Percentiles rank a stretch among this genome's conserved stretches.
phyloP scores from a whole-genome alignment of 2,113 vertebrate species.

The Marmota monax region DNA sequence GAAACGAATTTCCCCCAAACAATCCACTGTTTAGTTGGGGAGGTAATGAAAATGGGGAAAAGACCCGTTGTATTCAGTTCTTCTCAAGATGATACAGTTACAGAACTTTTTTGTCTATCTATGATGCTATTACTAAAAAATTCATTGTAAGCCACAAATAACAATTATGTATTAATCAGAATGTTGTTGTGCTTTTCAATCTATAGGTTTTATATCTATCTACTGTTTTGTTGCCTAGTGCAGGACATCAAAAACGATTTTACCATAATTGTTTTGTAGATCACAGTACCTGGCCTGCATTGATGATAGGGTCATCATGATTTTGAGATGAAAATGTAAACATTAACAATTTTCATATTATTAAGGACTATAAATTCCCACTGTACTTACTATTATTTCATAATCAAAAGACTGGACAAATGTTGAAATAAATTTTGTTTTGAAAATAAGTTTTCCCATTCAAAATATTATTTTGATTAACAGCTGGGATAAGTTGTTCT shows the following conservation, averaged over 20 bases:
- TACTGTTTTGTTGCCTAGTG: not conserved
- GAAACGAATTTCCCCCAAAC: not conserved
- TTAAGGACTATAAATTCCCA: not conserved
- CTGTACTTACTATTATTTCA: not conserved
- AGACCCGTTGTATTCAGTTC: not conserved
- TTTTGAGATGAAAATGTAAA: not conserved
- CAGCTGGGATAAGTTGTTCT: not conserved
- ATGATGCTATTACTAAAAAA: not conserved
- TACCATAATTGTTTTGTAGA: not conserved
- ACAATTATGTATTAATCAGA: not conserved
- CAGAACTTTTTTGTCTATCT: not conserved
- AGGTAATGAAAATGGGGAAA: not conserved
- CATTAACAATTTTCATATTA: not conserved
- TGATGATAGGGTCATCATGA: not conserved
- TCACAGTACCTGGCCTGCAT: not conserved
- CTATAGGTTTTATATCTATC: not conserved
- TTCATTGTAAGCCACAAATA: not conserved
- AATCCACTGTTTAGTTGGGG: not conserved
- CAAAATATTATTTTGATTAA: not conserved
- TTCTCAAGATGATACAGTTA: not conserved
- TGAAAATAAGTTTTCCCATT: not conserved
- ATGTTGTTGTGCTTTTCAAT: not conserved
- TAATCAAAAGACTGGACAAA: not conserved
- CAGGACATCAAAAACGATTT: not conserved
- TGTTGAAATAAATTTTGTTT: not conserved